These are phyloP conservation scores for Onychomys leucogaster DNA, from an alignment of 2,797 vertebrate genomes.

Conservation along the genomic window DNA sequence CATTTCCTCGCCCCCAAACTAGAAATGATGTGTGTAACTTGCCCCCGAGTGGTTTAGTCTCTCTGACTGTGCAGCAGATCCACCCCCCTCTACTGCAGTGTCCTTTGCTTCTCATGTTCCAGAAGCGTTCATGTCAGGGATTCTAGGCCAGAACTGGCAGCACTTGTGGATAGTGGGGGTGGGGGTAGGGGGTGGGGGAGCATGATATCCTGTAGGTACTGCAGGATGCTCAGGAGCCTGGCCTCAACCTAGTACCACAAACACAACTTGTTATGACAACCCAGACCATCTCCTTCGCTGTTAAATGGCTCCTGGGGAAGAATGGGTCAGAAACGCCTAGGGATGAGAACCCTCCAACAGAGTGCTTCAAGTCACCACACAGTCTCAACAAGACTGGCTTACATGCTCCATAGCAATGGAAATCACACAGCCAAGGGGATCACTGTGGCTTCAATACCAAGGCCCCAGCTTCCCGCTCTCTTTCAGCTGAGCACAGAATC, in stretches of 20 bases:
- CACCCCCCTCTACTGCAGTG: neutral
- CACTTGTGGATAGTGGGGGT: no score
- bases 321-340: rapidly evolving
- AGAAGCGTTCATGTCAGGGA: neutral
- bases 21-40: slow-evolving; percentile 26
- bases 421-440: neutral
- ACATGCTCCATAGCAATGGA: rapidly evolving
- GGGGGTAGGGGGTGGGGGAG: no score
- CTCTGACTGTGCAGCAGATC: neutral
- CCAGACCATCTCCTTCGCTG: neutral
- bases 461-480: neutral
- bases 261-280: neutral
- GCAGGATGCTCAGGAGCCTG: neutral
- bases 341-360: neutral
- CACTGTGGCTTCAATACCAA: neutral
- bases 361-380: neutral
- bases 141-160: rapidly evolving
- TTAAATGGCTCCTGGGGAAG: neutral
- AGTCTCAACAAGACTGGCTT: neutral
- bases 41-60: slow-evolving; percentile 43
- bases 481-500: neutral
- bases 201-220: neutral
- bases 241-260: no score
- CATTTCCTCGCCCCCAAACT: slow-evolving; percentile 38
- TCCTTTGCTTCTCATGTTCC: neutral